Percentiles rank a stretch among this genome's conserved stretches.
phyloP scores from a whole-genome alignment of 1,140 invertebrate genomes.

The Nephotettix cincticeps region DNA sequence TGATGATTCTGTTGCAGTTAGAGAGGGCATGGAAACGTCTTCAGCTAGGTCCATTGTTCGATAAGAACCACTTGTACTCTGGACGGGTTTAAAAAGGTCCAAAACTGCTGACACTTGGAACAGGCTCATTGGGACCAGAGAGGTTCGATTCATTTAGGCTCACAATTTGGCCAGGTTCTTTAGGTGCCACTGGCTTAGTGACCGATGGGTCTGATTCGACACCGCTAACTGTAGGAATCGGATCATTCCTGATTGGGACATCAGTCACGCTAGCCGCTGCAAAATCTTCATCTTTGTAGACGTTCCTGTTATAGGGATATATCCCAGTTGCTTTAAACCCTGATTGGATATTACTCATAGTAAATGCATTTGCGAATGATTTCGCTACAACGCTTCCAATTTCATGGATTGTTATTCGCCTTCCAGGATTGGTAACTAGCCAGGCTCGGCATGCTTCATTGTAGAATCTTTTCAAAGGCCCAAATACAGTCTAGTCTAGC shows the following conservation, averaged over 20 bases:
- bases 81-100: too few species aligned
- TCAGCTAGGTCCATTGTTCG: too few species aligned
- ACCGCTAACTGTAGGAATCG: too few species aligned
- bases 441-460: too few species aligned
- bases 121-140: neutral
- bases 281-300: slow-evolving; percentile 45
- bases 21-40: slow-evolving; percentile 18
- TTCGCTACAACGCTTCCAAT: slow-evolving; percentile 46
- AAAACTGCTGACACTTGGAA: too few species aligned
- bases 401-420: too few species aligned
- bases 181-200: slow-evolving; percentile 25
- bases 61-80: too few species aligned
- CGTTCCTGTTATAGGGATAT: slow-evolving; percentile 42
- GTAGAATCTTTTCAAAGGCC: slow-evolving; percentile 37
- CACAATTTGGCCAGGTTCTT: neutral
- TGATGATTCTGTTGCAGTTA: too few species aligned
- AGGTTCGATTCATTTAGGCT: neutral
- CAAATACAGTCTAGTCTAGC: slow-evolving; percentile 33
- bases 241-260: neutral
- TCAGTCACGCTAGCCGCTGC: slow-evolving; percentile 43
- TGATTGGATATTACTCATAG: slow-evolving; percentile 41
- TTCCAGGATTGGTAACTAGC: too few species aligned
- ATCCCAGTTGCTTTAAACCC: slow-evolving; percentile 44
- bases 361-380: slow-evolving; percentile 46
- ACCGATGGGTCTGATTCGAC: too few species aligned